Conservation (phyloP, 2,888 invertebrate species). For the Acronicta psi region DNA sequence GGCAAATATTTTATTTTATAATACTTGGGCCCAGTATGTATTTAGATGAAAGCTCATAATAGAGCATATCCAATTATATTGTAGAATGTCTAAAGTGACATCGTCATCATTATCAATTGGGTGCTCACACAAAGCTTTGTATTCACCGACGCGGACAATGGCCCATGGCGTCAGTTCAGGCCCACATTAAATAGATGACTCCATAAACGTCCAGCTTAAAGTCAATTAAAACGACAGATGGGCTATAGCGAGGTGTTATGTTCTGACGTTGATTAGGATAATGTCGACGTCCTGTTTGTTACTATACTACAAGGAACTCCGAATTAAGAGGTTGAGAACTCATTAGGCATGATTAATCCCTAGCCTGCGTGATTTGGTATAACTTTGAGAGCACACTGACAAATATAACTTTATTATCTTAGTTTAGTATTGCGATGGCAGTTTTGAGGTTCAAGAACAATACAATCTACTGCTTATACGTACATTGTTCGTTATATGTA, state of each 20-base stretch:
- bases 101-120: constrained; percentile 67
- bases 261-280: constrained; percentile 65
- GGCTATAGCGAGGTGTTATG: constrained; percentile 65
- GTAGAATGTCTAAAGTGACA: constrained; percentile 48
- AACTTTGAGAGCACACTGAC: constrained; percentile 2
- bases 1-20: no score
- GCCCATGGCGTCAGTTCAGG: constrained; percentile 66
- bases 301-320: constrained; percentile 29
- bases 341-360: constrained; percentile 40
- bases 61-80: constrained; percentile 13
- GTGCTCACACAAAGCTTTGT: constrained; percentile 48
- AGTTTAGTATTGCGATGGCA: background rate
- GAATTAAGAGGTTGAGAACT: constrained; percentile 44
- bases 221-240: constrained; percentile 78
- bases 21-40: no score
- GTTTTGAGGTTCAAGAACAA: background rate
- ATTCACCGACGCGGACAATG: constrained; percentile 38
- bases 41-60: background rate
- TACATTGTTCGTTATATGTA: no score
- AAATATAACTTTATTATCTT: background rate
- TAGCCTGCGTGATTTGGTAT: constrained; percentile 19
- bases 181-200: constrained; percentile 77
- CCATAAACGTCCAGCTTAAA: constrained; percentile 78
- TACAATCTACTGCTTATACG: background rate
- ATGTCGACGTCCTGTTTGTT: constrained; percentile 59